Evolutionary conservation across 2,797 vertebrate species (phyloP).

Genomic region (Picus viridis): DNA sequence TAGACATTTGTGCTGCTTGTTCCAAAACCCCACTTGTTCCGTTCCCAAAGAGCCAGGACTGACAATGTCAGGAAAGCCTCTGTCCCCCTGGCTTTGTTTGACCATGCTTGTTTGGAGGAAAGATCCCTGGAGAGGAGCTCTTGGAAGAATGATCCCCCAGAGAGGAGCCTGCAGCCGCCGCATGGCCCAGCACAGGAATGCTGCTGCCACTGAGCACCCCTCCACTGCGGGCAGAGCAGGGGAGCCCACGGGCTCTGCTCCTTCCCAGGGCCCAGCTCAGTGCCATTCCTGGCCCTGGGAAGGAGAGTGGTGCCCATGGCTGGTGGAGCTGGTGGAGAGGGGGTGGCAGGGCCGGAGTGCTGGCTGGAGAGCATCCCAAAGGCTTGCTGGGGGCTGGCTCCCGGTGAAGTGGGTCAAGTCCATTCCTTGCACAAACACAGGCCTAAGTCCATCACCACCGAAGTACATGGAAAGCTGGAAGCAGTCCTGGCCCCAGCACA

Average conservation of each 20-base stretch:
- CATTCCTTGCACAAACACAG: slow-evolving; percentile 28
- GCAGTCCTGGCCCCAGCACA: background rate
- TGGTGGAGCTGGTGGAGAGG: fast-evolving
- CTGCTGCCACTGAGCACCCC: background rate
- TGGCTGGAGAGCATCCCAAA: background rate
- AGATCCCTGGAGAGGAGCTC: slow-evolving; percentile 4
- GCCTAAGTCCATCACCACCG: slow-evolving; percentile 12
- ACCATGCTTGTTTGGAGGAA: background rate
- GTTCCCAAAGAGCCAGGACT: background rate
- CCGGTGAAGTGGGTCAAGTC: background rate
- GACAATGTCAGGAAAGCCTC: slow-evolving; percentile 52
- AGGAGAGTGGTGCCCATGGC: fast-evolving
- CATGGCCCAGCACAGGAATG: fast-evolving
- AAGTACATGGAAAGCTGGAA: background rate
- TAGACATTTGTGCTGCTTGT: background rate
- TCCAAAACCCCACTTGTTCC: background rate
- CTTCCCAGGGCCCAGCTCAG: background rate
- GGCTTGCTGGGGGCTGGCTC: background rate
- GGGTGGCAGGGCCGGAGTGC: fast-evolving
- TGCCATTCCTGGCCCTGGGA: fast-evolving
- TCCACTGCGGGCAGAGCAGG: fast-evolving
- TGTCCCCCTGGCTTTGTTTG: background rate
- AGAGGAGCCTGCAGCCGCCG: background rate
- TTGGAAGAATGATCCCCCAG: slow-evolving; percentile 12
- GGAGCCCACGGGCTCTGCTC: background rate